These are phyloP conservation scores for Xestia sexstrigata DNA, from an alignment of 2,888 invertebrate genomes.

Conservation along the genomic window DNA sequence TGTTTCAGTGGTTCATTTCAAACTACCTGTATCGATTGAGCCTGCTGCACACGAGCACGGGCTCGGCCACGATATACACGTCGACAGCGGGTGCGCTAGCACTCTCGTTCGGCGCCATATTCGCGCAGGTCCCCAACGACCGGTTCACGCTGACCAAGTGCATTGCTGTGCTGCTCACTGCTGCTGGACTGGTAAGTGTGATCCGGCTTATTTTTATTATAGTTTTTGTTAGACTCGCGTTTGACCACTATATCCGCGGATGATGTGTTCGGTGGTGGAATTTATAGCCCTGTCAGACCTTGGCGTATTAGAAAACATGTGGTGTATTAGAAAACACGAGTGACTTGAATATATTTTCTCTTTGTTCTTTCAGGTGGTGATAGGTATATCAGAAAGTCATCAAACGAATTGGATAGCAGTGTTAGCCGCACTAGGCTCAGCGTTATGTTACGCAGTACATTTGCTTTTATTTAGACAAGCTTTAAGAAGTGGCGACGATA, in stretches of 20 bases:
- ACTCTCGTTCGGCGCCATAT: constrained; percentile 95
- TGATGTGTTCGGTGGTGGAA: neutral
- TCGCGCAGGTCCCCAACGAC: constrained; percentile 95
- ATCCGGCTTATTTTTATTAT: neutral
- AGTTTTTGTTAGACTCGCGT: neutral
- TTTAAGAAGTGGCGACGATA: constrained; percentile 97
- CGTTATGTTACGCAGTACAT: constrained; percentile 97
- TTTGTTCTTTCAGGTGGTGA: constrained; percentile 91
- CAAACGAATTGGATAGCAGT: constrained; percentile 93
- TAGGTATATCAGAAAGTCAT: constrained; percentile 94
- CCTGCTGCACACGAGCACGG: constrained; percentile 95
- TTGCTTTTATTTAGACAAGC: constrained; percentile 96
- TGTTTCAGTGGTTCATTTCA: constrained; percentile 97
- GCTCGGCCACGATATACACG: constrained; percentile 96
- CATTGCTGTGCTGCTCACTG: constrained; percentile 94
- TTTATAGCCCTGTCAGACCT: neutral
- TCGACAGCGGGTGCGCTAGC: constrained; percentile 97
- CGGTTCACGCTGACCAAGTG: constrained; percentile 96
- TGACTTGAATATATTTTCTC: neutral
- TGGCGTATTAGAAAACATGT: neutral
- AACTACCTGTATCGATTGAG: constrained; percentile 98
- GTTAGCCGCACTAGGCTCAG: constrained; percentile 95
- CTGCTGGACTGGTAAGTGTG: constrained; percentile 94
- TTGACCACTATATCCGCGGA: neutral
- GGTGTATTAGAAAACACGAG: neutral